Evolutionary conservation across 2,888 invertebrate genomes (phyloP).

Genomic region (Hyposoter dolosus): DNA sequence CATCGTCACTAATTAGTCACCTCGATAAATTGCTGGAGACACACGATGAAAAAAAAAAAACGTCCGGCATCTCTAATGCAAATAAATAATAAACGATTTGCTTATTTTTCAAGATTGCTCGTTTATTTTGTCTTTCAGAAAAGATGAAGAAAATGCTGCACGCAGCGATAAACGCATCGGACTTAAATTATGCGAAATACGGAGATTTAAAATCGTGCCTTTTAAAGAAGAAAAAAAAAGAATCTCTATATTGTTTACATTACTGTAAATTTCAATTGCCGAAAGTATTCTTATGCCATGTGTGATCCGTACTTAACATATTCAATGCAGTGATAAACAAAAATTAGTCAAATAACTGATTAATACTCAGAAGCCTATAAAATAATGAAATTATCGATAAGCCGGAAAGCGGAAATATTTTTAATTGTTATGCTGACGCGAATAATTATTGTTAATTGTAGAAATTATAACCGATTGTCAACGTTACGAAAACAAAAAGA

Average conservation of each 20-base stretch:
- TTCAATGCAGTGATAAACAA: conserved; percentile 40
- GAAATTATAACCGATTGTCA: background rate
- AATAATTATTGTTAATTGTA: conserved; percentile 19
- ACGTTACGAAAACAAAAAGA: background rate
- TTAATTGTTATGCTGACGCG: conserved; percentile 40
- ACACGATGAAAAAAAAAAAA: background rate
- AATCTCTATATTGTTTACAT: conserved; percentile 51
- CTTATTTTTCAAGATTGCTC: conserved; percentile 7
- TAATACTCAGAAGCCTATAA: conserved; percentile 24
- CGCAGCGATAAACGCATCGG: conserved; percentile 25
- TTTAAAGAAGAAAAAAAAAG: conserved; percentile 52
- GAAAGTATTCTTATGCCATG: conserved; percentile 44
- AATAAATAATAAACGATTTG: background rate
- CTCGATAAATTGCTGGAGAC: background rate
- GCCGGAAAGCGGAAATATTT: conserved; percentile 41
- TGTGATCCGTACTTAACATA: conserved; percentile 45
- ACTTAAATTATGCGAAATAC: conserved; percentile 7
- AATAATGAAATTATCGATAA: background rate
- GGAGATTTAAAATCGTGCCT: conserved; percentile 55
- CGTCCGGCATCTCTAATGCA: background rate
- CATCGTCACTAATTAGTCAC: background rate
- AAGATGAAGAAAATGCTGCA: conserved; percentile 15
- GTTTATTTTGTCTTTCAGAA: background rate
- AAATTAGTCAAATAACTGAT: background rate
- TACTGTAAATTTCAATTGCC: conserved; percentile 42